Conservation (phyloP, 35 echinoderm and acorn worm species). For the Apostichopus japonicus region DNA sequence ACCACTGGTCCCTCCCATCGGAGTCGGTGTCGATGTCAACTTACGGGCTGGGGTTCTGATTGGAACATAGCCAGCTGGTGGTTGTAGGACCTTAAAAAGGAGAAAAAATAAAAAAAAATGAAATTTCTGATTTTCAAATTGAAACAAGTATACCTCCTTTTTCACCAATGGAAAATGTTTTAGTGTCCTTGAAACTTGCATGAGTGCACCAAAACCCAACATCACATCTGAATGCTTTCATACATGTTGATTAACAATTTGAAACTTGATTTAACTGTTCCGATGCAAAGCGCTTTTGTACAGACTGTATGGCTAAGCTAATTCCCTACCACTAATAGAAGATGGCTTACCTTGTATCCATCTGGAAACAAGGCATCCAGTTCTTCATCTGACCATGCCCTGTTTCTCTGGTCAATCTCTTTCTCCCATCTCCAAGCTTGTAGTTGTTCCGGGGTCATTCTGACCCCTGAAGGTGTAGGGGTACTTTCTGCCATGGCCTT, state of each 20-base stretch:
- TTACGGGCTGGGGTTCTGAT: conserved; percentile 97
- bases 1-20: conserved; percentile 77
- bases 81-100: conserved; percentile 71
- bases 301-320: too few species aligned
- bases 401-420: conserved; percentile 98
- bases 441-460: conserved; percentile 96
- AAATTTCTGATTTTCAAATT: not conserved
- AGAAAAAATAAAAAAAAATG: not conserved
- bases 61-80: conserved; percentile 97
- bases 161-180: too few species aligned
- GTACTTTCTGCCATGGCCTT: conserved; percentile 91
- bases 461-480: conserved; percentile 77
- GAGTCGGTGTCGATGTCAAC: conserved; percentile 93
- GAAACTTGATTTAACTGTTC: too few species aligned
- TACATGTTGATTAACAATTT: too few species aligned
- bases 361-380: conserved; percentile 95
- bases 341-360: conserved; percentile 91
- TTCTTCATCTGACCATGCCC: conserved; percentile 89
- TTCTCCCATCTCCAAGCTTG: conserved; percentile 99
- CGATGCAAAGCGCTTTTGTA: too few species aligned
- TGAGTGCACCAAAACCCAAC: not conserved
- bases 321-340: not conserved
- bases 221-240: not conserved
- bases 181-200: too few species aligned
- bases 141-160: too few species aligned